Evolutionary conservation across 2,888 invertebrate species (phyloP).

Genomic region (Lissocephala sabroskyi): DNA sequence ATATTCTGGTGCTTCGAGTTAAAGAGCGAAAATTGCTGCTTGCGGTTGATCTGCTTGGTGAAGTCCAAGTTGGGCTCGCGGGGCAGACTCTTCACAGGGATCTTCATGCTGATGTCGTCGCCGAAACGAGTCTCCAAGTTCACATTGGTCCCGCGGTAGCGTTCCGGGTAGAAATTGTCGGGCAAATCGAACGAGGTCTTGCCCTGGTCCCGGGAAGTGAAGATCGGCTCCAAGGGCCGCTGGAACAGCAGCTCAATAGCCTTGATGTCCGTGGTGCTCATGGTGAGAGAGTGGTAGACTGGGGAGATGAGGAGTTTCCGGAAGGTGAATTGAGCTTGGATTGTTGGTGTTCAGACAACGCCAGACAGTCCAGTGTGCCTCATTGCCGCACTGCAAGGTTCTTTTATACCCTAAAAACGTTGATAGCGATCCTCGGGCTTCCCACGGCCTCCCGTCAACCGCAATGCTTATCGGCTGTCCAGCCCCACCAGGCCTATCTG

Average conservation of each 20-base stretch:
- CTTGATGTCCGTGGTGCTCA: conserved; percentile 53
- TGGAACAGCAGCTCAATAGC: conserved; percentile 67
- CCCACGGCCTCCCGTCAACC: too few species aligned
- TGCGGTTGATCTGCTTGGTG: conserved; percentile 44
- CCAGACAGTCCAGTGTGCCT: too few species aligned
- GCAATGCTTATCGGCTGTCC: too few species aligned
- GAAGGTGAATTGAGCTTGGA: too few species aligned
- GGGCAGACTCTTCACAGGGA: conserved; percentile 61
- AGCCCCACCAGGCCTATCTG: too few species aligned
- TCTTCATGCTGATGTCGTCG: conserved; percentile 61
- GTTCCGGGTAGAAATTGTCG: conserved; percentile 63
- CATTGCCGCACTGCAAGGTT: too few species aligned
- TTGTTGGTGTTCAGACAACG: too few species aligned
- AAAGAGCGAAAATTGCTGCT: conserved; percentile 80
- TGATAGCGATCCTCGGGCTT: too few species aligned
- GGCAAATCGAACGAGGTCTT: conserved; percentile 68
- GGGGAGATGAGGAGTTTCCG: too few species aligned
- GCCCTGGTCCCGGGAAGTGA: conserved; percentile 67
- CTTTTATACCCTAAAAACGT: too few species aligned
- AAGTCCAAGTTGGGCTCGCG: conserved; percentile 64
- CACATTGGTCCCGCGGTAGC: conserved; percentile 52
- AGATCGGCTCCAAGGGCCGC: conserved; percentile 69
- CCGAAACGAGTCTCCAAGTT: conserved; percentile 65
- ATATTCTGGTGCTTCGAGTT: conserved; percentile 80
- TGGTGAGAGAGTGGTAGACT: too few species aligned